These are phyloP conservation scores for Ceratosolen fusciceps DNA, from an alignment of 1,140 invertebrate genomes.

Conservation along the genomic window DNA sequence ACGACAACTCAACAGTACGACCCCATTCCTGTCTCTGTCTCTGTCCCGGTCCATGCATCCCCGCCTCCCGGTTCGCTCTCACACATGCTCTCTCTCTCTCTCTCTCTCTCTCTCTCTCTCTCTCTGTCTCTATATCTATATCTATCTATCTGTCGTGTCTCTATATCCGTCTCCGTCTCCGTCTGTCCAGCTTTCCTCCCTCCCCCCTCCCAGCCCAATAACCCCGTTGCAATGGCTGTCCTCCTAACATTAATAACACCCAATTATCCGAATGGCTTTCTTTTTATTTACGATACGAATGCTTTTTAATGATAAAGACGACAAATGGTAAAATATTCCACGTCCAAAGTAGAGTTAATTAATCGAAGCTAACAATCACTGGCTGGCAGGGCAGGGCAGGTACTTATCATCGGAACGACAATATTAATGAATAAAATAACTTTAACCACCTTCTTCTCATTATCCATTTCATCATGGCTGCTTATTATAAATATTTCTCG, in stretches of 20 bases:
- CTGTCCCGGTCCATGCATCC: background rate
- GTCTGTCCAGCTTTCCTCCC: too few relatives aligned
- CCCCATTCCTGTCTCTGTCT: background rate
- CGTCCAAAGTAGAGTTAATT: too few relatives aligned
- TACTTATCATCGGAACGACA: too few relatives aligned
- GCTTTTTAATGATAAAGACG: constrained; percentile 26
- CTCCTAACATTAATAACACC: background rate
- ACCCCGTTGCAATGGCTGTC: constrained; percentile 5
- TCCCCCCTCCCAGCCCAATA: too few relatives aligned
- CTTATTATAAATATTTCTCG: background rate
- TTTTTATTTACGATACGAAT: constrained; percentile 23
- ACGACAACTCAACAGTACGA: too few relatives aligned
- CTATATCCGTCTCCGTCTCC: too few relatives aligned
- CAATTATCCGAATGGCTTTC: constrained; percentile 21
- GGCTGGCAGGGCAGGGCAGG: too few relatives aligned
- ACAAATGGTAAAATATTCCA: too few relatives aligned
- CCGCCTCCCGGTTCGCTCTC: too few relatives aligned
- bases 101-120: background rate
- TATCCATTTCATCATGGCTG: background rate
- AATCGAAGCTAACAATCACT: constrained; percentile 6
- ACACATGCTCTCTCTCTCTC: background rate
- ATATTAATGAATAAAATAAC: background rate
- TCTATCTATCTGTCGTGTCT: too few relatives aligned
- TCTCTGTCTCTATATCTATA: background rate
- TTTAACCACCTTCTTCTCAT: too few relatives aligned